Percentiles rank a stretch among this genome's conserved stretches.
phyloP scores from a whole-genome alignment of 2,888 invertebrate genomes.

The Amphimallon solstitiale region DNA sequence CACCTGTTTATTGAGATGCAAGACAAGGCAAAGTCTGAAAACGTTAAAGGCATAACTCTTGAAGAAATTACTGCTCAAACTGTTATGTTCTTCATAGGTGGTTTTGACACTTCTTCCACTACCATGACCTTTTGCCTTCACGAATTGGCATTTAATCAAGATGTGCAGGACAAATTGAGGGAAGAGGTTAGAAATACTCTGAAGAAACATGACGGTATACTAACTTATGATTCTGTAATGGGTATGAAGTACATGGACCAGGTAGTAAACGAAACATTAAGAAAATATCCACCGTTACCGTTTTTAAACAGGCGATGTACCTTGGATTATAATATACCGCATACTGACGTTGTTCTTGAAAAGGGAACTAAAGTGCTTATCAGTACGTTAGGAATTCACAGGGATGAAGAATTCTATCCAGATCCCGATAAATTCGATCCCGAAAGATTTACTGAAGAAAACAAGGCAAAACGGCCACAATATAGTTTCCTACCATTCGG shows the following conservation, averaged over 20 bases:
- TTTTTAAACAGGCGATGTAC: neutral
- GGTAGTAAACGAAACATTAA: slow-evolving; percentile 6
- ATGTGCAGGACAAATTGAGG: neutral
- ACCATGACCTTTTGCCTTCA: slow-evolving; percentile 13
- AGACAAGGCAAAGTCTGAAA: neutral
- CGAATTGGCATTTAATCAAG: slow-evolving; percentile 10
- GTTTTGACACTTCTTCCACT: slow-evolving; percentile 9
- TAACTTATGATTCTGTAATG: too few relatives aligned
- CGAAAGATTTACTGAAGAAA: too few relatives aligned
- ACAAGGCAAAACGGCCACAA: too few relatives aligned
- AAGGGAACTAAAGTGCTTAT: slow-evolving; percentile 5
- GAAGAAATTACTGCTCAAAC: slow-evolving; percentile 5
- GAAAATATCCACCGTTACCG: slow-evolving; percentile 5
- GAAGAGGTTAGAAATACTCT: neutral
- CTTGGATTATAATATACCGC: slow-evolving; percentile 3
- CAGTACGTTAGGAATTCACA: slow-evolving; percentile 4
- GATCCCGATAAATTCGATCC: too few relatives aligned
- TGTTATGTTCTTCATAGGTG: neutral
- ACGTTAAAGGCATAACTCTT: neutral
- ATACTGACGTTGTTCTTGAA: neutral
- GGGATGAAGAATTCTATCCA: too few relatives aligned
- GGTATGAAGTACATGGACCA: slow-evolving; percentile 12
- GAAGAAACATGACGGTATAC: too few relatives aligned
- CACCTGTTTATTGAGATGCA: slow-evolving; percentile 13
- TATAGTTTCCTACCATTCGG: too few relatives aligned